phyloP scores from a whole-genome alignment of 2,113 vertebrate genomes.

The Erythrocercus mccallii region DNA sequence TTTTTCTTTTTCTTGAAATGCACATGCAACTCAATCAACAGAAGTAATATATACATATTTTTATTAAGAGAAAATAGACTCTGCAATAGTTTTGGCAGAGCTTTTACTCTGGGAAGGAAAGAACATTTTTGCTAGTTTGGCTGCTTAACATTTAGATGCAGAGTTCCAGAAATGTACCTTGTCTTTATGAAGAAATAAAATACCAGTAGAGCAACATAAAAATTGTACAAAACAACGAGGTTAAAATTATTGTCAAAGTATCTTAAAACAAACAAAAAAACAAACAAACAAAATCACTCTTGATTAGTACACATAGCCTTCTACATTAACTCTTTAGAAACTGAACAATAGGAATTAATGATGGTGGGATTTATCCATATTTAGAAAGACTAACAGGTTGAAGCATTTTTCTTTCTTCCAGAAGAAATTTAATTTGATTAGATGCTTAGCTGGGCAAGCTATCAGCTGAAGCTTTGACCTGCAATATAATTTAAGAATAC shows the following conservation, averaged over 20 bases:
- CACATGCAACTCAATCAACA: not conserved
- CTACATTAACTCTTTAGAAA: not conserved
- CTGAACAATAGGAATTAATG: not conserved
- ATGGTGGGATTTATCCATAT: not conserved
- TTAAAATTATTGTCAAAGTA: not conserved
- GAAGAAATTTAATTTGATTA: not conserved
- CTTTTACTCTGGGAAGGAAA: not conserved
- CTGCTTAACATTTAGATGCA: conserved; percentile 24
- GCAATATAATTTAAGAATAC: not conserved
- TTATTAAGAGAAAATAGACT: conserved; percentile 25
- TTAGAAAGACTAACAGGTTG: not conserved
- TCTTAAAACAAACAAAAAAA: not conserved
- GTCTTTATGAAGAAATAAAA: conserved; percentile 10
- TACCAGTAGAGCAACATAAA: not conserved
- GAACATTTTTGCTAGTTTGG: not conserved
- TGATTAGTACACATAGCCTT: not conserved
- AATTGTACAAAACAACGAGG: not conserved
- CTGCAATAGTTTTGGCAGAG: not conserved
- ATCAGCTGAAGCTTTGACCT: not conserved
- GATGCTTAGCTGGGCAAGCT: not conserved
- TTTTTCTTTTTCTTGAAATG: conserved; percentile 2
- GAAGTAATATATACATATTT: not conserved
- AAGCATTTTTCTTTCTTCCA: not conserved
- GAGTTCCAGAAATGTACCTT: conserved; percentile 1
- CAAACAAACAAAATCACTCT: not conserved